A percentile compares a stretch with the other conserved stretches of the same genome.
Conservation (phyloP, 2,888 invertebrate genomes). For the Dysmachus trigonus region DNA sequence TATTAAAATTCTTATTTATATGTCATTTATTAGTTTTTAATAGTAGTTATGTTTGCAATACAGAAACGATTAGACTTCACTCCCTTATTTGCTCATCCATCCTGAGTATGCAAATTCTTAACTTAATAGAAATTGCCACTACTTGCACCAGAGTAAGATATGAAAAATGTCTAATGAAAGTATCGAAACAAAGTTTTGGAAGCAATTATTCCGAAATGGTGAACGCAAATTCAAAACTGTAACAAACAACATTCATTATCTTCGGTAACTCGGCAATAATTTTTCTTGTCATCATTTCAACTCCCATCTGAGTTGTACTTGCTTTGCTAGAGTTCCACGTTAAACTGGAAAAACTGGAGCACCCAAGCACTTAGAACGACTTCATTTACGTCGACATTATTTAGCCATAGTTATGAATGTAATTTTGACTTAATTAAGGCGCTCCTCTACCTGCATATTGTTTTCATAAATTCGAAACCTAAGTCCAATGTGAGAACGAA, state of each 20-base stretch:
- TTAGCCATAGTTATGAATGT: conserved; percentile 23
- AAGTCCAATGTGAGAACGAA: background rate
- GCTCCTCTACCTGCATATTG: conserved; percentile 19
- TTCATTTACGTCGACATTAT: conserved; percentile 23
- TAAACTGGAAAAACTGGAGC: background rate
- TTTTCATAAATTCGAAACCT: conserved; percentile 27
- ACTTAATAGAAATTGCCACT: background rate
- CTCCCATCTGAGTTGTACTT: background rate
- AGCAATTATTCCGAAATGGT: background rate
- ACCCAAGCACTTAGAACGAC: background rate
- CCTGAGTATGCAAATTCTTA: background rate
- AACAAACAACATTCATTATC: background rate
- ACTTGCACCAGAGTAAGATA: background rate
- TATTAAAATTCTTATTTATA: too few species aligned
- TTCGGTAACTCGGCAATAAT: background rate
- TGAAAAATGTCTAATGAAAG: background rate
- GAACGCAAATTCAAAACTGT: background rate
- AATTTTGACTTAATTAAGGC: conserved; percentile 22
- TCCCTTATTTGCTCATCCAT: too few species aligned
- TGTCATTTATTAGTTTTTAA: too few species aligned
- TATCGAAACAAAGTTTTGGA: background rate
- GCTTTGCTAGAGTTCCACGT: background rate
- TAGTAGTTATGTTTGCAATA: too few species aligned
- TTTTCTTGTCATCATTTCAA: background rate
- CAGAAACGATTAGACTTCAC: too few species aligned